Conservation (phyloP, 2,888 invertebrate species). For the Synergus umbraculus region DNA sequence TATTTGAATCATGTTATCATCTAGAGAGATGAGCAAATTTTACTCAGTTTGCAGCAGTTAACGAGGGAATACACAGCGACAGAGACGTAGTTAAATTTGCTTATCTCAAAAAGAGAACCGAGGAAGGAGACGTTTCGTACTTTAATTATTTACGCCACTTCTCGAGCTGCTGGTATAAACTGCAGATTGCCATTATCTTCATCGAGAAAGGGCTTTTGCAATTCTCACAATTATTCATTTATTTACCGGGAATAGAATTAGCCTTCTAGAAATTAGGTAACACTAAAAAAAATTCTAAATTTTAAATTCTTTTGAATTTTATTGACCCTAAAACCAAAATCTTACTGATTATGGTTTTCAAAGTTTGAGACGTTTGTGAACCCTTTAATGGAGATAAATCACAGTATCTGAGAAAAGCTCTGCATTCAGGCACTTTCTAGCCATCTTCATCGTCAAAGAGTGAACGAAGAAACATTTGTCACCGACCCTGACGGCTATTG, state of each 20-base stretch:
- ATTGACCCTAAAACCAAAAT: not conserved
- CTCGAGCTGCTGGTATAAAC: not conserved
- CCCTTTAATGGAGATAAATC: conserved; percentile 36
- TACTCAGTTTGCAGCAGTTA: conserved; percentile 22
- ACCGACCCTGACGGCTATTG: conserved; percentile 35
- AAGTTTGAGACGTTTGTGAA: conserved; percentile 2
- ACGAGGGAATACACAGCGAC: conserved; percentile 27
- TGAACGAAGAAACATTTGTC: conserved; percentile 39
- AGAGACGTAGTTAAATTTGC: conserved; percentile 5
- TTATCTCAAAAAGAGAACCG: conserved; percentile 7
- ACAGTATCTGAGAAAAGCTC: conserved; percentile 21
- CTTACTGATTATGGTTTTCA: not conserved
- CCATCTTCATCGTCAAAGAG: conserved; percentile 30
- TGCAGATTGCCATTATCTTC: conserved; percentile 15
- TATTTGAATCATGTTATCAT: conserved; percentile 26
- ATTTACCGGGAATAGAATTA: not conserved
- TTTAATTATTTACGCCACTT: conserved; percentile 31
- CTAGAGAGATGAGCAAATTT: conserved; percentile 19
- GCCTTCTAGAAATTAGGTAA: too few species aligned
- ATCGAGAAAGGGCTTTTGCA: not conserved
- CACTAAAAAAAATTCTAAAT: too few species aligned
- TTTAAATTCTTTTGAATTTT: too few species aligned
- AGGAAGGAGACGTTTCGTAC: not conserved
- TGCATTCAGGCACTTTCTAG: conserved; percentile 22
- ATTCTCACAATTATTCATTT: conserved; percentile 21